Base-by-base conservation (phyloP, 2,888 invertebrate genomes). In the Leptopilina syphax region DNA sequence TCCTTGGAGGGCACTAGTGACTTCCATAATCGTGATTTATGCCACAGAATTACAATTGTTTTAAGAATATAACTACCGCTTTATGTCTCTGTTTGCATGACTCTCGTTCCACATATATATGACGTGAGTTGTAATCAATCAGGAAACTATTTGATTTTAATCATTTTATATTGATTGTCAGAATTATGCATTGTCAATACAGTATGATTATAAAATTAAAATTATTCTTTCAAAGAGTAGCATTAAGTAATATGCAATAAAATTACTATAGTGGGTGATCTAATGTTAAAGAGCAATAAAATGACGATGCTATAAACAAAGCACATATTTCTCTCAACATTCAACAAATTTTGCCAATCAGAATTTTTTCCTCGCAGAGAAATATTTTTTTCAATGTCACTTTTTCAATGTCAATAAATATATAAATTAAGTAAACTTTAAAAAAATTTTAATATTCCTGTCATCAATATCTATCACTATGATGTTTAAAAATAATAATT, bases 1-100 rank as follows among this genome's bases (percentile, higher is more conserved):
- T 47, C n/a, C 27, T 44, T 24, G 27, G 57, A 54, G 73, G 54
- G 34, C n/a, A 27, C 50, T 24, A 73, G 54, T 54, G 57, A 73
- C 73, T 73, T 73, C 70, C 24, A 24, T 70, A 70, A 70, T 70
- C 70, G 1, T 70, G 54, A 70, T 70, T 70, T 70, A 70, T 70
- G 50, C 27, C 7, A 12, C 1, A 27, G 70, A 50, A 70, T 54
- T 70, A 54, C 73, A 73, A 73, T 73, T 73, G 54, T 73, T 73
- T 63, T 73, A 73, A 73, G n/a, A 73, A 73, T 73, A 70, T 54
- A 73, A 73, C 34, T 57, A 41, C 73, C 34, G 57, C 34, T 73
- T 73, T 73, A 73, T 73, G 73, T 73, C 34, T 73, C 73, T 73
- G n/a, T 73, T 73, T 73, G n/a, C 6, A 73, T 7, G 13, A 2